These are phyloP conservation scores for Mustela nigripes DNA, from an alignment of 2,113 vertebrate species.

Conservation along the genomic window DNA sequence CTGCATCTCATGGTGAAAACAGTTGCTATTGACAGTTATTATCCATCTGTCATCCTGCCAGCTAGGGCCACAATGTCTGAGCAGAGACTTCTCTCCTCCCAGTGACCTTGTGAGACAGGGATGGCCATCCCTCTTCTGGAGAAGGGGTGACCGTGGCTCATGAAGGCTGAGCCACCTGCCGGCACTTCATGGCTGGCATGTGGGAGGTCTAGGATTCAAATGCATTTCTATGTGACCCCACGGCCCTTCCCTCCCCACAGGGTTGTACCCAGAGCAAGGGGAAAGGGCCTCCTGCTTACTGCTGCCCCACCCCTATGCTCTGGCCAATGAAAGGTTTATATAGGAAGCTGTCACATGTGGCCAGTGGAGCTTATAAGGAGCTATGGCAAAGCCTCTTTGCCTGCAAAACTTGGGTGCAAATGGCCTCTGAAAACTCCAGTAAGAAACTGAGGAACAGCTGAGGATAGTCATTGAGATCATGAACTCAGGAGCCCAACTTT, in stretches of 20 bases:
- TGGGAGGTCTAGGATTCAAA: neutral
- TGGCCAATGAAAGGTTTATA: neutral
- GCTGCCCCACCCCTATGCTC: neutral
- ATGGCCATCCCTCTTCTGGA: rapidly evolving
- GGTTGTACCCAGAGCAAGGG: neutral
- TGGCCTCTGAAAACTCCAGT: neutral
- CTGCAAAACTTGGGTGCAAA: neutral
- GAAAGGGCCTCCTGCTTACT: too few species aligned
- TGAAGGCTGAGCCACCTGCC: neutral
- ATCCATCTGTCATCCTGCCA: neutral
- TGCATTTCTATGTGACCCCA: neutral
- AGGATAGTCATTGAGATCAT: neutral
- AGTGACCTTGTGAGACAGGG: neutral
- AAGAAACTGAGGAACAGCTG: neutral
- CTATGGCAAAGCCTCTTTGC: neutral
- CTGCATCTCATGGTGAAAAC: neutral
- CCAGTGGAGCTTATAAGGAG: neutral
- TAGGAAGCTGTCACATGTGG: neutral
- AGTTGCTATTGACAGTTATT: too few species aligned
- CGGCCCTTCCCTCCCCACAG: neutral
- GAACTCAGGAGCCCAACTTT: neutral
- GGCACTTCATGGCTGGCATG: neutral
- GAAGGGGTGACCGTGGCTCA: neutral
- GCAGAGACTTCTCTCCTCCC: neutral
- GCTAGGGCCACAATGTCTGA: neutral